Evolutionary conservation across 2,888 invertebrate species (phyloP), one percentile per base, ranked within the genome.

Genomic region (Lithophane semibrunnea): DNA sequence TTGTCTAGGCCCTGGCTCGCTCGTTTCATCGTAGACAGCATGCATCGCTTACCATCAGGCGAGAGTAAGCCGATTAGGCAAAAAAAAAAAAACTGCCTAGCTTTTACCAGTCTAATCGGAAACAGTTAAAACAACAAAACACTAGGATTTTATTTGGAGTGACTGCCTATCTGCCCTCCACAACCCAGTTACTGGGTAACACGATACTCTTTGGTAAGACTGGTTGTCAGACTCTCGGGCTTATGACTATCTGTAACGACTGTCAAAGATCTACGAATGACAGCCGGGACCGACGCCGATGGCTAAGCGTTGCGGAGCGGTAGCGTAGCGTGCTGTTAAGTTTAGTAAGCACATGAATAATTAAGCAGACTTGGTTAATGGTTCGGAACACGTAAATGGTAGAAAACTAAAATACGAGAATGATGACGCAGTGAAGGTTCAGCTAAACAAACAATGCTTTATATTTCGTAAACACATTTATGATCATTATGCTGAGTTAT

Each of bases 271-370:
- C 29, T 24, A 58, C 29, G n/a, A 64, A 58, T 58, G 42, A 44
- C 80, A 49, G 18, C 10, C 2, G 8, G 44, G 12, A 29, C 58
- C 8, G 16, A 49, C 24, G 37, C 58, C 8, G 18, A 58, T 16
- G 58, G 29, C 44, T 44, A 54, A 37, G 29, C 52, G 37, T 29
- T 29, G 29, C n/a, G 29, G 12, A 82, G 21, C 60, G 47, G 21
- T n/a, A 64, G 37, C 47, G 65, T 75, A 70, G 85, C 85, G 66
- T 84, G 81, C 47, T 63, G 21, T 68, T 56, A 73, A 69, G 61
- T 84, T 80, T 75, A 54, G 72, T 75, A 63, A 80, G 75, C 81
- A 83, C 47, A 24, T 80, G 66, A 84, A 83, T 84, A 85, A 75
- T 85, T 72, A 75, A 82, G n/a, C 29, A 2, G 52, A 75, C 68